Evolutionary conservation across 2,113 vertebrate genomes (phyloP), one percentile per base, ranked within the genome.

Genomic region (Onychorhynchus coronatus): DNA sequence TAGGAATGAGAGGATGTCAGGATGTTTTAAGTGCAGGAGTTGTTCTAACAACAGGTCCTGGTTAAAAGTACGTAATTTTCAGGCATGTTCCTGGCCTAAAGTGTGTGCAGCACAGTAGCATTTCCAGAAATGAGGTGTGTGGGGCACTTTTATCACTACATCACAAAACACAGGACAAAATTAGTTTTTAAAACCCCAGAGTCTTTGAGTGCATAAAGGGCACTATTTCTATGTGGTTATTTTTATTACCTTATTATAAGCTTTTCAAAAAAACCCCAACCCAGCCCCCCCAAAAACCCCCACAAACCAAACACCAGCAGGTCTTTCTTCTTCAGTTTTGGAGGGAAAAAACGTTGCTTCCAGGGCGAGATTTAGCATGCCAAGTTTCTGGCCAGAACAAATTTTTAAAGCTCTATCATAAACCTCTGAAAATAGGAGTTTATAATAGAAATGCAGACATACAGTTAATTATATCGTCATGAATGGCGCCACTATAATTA

Each of bases 401-500:
- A 96, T 94, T 95, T 96, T 87, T 96, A 97, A 97, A 95, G 93
- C 95, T 56, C 52, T 97, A 97, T 98, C 96, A 95, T 97, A 98
- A 96, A 97, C 92, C 72, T 84, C 95, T 97, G 96, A 95, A 97
- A 97, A 96, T 96, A 92, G 88, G 95, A 93, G 71, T 97, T 97
- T 97, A 87, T 97, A 95, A 95, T 97, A 96, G 97, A 98, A 97
- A 97, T 76, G 96, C 93, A 98, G 98, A 98, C 97, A 96, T 96
- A 94, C 65, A 96, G 97, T 97, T 98, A 98, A 98, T 98, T 98
- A 98, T 89, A 95, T 96, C 92, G 1, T 97, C 96, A 78, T 89
- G 96, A 95, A 97, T 27, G 98, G 98, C 97, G 97, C 97, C 98
- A 98, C 95, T 95, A 93, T 98, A 97, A 98, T 98, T 98, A 97